phyloP scores from a whole-genome alignment of 2,797 vertebrate species.

The Syndactyla subalaris region DNA sequence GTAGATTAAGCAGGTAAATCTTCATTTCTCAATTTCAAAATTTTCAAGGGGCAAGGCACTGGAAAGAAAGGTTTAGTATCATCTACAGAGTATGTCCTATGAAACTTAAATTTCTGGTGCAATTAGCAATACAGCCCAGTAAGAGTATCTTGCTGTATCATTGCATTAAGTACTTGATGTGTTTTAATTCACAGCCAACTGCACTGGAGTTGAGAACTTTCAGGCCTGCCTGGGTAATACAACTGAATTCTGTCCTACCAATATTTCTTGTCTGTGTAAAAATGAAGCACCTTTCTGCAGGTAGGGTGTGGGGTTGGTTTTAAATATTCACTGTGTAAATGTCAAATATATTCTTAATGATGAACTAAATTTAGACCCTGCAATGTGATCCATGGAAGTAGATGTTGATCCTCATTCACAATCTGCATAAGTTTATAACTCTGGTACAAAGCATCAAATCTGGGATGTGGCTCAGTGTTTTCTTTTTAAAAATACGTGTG shows the following conservation, averaged over 20 bases:
- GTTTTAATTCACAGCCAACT: slow-evolving; percentile 63
- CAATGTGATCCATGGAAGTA: background rate
- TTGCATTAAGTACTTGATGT: background rate
- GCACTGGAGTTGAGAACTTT: slow-evolving; percentile 52
- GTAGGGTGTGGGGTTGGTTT: slow-evolving; percentile 33
- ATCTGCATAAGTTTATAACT: background rate
- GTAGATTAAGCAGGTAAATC: background rate
- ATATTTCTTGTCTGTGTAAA: slow-evolving; percentile 62
- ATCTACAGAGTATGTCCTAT: background rate
- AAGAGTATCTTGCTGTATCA: background rate
- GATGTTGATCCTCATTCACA: background rate
- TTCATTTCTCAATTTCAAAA: background rate
- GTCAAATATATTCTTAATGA: background rate
- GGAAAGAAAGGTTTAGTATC: background rate
- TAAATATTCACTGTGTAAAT: background rate
- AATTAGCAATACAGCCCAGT: background rate
- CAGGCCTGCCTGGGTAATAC: background rate
- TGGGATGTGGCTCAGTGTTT: background rate
- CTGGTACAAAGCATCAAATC: background rate
- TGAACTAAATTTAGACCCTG: background rate
- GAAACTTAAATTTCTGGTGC: background rate
- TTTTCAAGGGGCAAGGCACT: background rate
- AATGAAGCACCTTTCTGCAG: slow-evolving; percentile 65
- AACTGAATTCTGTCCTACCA: slow-evolving; percentile 52
- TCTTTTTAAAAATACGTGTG: background rate